A percentile compares a stretch with the other conserved stretches of the same genome.
These are phyloP conservation scores for Bombus terrestris DNA, from an alignment of 1,140 invertebrate species.

Conservation along the genomic window DNA sequence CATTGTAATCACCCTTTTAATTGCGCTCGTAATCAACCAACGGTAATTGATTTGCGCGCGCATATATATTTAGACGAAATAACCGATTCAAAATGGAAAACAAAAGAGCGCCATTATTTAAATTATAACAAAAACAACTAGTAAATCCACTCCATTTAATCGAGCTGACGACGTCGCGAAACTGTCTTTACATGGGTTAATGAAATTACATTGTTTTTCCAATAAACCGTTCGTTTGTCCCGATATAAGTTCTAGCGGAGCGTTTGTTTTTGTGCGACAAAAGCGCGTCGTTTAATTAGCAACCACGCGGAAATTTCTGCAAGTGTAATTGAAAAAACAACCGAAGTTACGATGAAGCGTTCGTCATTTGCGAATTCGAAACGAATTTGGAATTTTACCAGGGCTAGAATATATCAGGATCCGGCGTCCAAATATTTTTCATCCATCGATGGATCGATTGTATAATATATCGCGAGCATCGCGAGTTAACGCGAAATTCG, in stretches of 20 bases:
- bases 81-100: neutral
- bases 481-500: neutral
- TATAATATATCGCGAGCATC: neutral
- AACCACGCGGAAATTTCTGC: too few relatives aligned
- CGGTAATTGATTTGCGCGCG: conserved; percentile 33
- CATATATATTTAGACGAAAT: neutral
- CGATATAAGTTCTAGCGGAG: conserved; percentile 1
- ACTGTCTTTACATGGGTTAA: neutral
- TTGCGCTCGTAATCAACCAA: conserved; percentile 30
- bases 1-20: conserved; percentile 42
- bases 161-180: neutral
- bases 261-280: neutral
- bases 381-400: neutral
- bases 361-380: neutral
- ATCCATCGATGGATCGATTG: neutral
- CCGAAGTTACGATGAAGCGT: neutral
- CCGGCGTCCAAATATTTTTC: neutral
- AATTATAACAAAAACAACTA: neutral
- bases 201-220: conserved; percentile 12
- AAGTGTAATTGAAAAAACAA: conserved; percentile 10
- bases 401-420: neutral
- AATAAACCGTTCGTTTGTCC: conserved; percentile 14
- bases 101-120: neutral
- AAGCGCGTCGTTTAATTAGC: conserved; percentile 17
- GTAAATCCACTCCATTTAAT: neutral